phyloP scores from a whole-genome alignment of 2,113 vertebrate genomes.

The Motacilla alba region DNA sequence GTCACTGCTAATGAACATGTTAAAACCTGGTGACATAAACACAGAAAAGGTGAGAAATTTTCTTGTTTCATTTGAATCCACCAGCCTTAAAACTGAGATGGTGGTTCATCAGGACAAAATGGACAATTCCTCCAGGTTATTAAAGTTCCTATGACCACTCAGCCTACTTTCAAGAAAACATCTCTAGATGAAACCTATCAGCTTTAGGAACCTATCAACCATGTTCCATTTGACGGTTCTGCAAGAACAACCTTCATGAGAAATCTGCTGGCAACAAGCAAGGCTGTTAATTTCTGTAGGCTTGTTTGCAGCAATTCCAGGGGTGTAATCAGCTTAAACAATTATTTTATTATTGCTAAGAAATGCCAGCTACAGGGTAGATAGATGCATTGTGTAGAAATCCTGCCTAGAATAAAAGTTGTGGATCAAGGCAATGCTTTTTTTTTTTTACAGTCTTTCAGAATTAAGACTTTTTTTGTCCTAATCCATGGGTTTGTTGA shows the following conservation, averaged over 20 bases:
- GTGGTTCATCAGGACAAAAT: background rate
- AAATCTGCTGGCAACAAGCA: background rate
- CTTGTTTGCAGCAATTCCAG: background rate
- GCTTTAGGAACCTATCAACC: background rate
- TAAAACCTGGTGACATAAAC: background rate
- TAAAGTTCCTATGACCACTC: background rate
- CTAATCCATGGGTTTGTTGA: background rate
- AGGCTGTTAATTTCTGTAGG: background rate
- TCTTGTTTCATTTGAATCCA: background rate
- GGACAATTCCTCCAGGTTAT: background rate
- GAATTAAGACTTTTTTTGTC: background rate
- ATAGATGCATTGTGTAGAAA: background rate
- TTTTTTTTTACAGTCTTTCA: background rate
- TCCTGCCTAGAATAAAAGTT: background rate
- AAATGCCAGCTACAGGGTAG: background rate
- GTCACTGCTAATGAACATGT: background rate
- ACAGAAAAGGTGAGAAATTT: background rate
- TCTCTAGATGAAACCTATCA: background rate
- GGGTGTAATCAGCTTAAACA: background rate
- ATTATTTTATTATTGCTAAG: background rate
- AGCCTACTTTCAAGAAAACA: background rate
- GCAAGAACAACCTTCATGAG: background rate
- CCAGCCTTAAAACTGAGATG: rapidly evolving
- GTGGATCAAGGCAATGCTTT: rapidly evolving
- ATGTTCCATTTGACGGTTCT: background rate